Percentiles rank a stretch among this genome's conserved stretches.
These are phyloP conservation scores for Plebejus argus DNA, from an alignment of 2,888 invertebrate species.

Conservation along the genomic window DNA sequence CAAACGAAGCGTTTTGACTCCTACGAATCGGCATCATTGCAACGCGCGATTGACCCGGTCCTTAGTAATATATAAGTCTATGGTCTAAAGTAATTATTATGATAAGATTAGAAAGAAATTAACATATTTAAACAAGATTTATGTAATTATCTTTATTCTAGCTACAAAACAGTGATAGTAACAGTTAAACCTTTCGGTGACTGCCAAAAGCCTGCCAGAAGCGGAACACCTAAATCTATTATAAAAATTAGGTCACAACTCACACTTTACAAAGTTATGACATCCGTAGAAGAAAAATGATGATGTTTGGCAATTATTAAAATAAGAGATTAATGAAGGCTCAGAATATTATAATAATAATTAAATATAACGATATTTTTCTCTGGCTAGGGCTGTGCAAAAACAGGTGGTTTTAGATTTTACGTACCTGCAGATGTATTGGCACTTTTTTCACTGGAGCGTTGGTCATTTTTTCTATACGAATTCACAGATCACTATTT, in stretches of 20 bases:
- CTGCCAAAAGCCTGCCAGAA: conserved; percentile 42
- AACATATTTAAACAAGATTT: conserved; percentile 16
- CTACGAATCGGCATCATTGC: too few species aligned
- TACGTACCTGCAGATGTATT: conserved; percentile 93
- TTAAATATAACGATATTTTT: conserved; percentile 40
- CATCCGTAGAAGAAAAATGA: not conserved
- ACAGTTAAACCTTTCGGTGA: conserved; percentile 8
- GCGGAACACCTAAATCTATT: conserved; percentile 46
- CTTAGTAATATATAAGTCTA: too few species aligned
- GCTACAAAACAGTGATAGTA: conserved; percentile 32
- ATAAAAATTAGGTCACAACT: conserved; percentile 51
- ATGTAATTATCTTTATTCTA: conserved; percentile 20
- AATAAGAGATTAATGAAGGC: not conserved
- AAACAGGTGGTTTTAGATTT: conserved; percentile 58
- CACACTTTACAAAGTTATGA: conserved; percentile 44
- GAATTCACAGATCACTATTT: conserved; percentile 58
- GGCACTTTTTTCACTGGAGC: conserved; percentile 97
- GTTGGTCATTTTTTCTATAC: conserved; percentile 77
- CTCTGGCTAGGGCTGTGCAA: conserved; percentile 46
- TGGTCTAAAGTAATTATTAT: too few species aligned
- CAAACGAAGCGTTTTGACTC: too few species aligned
- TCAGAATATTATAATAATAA: conserved; percentile 25
- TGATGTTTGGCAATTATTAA: conserved; percentile 30
- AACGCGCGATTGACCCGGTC: too few species aligned
- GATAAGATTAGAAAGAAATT: not conserved